phyloP scores from a whole-genome alignment of 2,888 invertebrate genomes.

The Caenorhabditis doughertyi region DNA sequence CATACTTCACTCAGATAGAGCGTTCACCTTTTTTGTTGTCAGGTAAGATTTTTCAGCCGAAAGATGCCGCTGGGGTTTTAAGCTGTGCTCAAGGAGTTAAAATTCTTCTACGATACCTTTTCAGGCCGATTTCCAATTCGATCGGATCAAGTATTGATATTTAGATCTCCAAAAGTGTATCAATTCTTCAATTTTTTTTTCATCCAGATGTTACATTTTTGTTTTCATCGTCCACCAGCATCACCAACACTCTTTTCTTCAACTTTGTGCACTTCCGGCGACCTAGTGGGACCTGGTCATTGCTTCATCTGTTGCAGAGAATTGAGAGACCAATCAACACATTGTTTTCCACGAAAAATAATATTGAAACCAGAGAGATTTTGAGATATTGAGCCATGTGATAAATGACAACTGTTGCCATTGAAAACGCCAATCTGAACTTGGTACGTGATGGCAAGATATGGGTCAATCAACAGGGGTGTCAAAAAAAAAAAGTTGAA shows the following conservation, averaged over 20 bases:
- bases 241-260: not conserved
- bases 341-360: conserved; percentile 17
- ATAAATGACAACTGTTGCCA: conserved; percentile 47
- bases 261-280: conserved; percentile 30
- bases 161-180: not conserved
- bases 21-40: too few relatives aligned
- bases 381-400: conserved; percentile 55
- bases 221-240: not conserved
- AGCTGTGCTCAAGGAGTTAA: too few relatives aligned
- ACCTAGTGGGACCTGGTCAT: conserved; percentile 32
- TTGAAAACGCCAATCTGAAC: conserved; percentile 29
- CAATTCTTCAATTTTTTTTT: not conserved
- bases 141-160: too few relatives aligned
- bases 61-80: too few relatives aligned
- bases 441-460: conserved; percentile 48
- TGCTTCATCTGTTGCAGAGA: conserved; percentile 44
- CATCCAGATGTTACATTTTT: conserved; percentile 11
- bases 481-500: conserved; percentile 9
- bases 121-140: too few relatives aligned
- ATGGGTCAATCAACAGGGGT: conserved; percentile 26
- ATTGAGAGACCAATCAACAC: conserved; percentile 51
- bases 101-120: too few relatives aligned
- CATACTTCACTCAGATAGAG: too few relatives aligned
- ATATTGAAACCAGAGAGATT: not conserved
- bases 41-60: too few relatives aligned